Percentiles rank a stretch among this genome's conserved stretches.
phyloP scores from a whole-genome alignment of 2,888 invertebrate species.

The Sinelater perroti region DNA sequence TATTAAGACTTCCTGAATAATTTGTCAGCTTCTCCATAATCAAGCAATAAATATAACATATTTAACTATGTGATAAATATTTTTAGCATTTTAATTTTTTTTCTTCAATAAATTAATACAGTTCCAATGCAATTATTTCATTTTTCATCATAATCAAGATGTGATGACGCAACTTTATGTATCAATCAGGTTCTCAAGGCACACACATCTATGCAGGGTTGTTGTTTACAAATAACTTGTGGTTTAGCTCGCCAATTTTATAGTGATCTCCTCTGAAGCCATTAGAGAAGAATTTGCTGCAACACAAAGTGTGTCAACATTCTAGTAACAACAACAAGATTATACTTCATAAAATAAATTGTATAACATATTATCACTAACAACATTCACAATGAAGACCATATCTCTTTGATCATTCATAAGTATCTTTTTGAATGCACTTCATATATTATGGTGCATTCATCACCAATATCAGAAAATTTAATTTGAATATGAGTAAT shows the following conservation, averaged over 20 bases:
- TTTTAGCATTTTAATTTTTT: too few relatives aligned
- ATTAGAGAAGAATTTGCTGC: conserved; percentile 71
- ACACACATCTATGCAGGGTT: conserved; percentile 76
- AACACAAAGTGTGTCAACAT: conserved; percentile 23
- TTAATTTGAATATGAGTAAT: too few relatives aligned
- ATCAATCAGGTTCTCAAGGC: conserved; percentile 85
- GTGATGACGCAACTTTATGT: conserved; percentile 82
- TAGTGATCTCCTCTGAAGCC: conserved; percentile 91
- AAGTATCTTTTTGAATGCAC: conserved; percentile 93
- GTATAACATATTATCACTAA: conserved; percentile 64
- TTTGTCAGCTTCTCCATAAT: too few relatives aligned
- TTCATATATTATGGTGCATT: conserved; percentile 94
- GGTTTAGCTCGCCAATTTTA: conserved; percentile 81
- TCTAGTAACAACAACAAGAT: background rate
- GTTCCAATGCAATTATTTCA: too few relatives aligned
- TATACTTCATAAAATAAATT: too few relatives aligned
- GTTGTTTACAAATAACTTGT: conserved; percentile 79
- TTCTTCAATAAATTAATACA: too few relatives aligned
- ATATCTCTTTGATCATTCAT: conserved; percentile 90
- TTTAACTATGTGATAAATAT: too few relatives aligned
- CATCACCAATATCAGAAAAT: conserved; percentile 86
- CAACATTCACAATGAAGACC: conserved; percentile 91
- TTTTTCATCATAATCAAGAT: too few relatives aligned
- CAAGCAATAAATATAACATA: too few relatives aligned
- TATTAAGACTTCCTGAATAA: too few relatives aligned